These are phyloP conservation scores for Oligia strigilis DNA, from an alignment of 2,888 invertebrate species.

Conservation along the genomic window DNA sequence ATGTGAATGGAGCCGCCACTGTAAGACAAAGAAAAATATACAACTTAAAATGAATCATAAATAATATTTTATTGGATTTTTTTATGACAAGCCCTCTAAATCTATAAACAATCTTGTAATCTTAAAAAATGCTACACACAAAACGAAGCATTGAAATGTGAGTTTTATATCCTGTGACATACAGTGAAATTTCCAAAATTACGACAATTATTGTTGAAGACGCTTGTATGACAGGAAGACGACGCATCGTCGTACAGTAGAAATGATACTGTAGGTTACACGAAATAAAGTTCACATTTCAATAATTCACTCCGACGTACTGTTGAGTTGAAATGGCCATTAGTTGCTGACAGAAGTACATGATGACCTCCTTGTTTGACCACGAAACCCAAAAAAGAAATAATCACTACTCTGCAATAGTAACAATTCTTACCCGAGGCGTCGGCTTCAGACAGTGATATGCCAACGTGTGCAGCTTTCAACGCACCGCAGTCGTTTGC, in stretches of 20 bases:
- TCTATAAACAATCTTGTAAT: not conserved
- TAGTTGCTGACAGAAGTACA: not conserved
- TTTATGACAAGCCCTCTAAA: not conserved
- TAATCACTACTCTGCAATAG: not conserved
- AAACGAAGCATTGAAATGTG: not conserved
- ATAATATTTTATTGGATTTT: not conserved
- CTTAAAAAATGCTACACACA: not conserved
- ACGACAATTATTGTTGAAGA: not conserved
- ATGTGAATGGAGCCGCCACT: slow-evolving; percentile 97
- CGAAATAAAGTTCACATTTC: not conserved
- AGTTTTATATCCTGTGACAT: not conserved
- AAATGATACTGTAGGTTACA: not conserved
- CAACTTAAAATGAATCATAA: not conserved
- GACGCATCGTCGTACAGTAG: not conserved
- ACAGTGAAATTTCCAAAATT: not conserved
- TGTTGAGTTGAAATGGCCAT: not conserved
- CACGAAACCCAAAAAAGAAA: not conserved
- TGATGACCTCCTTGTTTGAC: not conserved
- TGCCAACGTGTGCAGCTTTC: slow-evolving; percentile 96
- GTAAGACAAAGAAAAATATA: not conserved
- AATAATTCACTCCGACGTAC: not conserved
- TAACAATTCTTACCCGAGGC: slow-evolving; percentile 88
- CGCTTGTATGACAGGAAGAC: not conserved
- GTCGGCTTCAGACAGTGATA: slow-evolving; percentile 97
- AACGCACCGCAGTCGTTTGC: slow-evolving; percentile 97